phyloP scores from a whole-genome alignment of 2,888 invertebrate species.

The Cryptops parisi region DNA sequence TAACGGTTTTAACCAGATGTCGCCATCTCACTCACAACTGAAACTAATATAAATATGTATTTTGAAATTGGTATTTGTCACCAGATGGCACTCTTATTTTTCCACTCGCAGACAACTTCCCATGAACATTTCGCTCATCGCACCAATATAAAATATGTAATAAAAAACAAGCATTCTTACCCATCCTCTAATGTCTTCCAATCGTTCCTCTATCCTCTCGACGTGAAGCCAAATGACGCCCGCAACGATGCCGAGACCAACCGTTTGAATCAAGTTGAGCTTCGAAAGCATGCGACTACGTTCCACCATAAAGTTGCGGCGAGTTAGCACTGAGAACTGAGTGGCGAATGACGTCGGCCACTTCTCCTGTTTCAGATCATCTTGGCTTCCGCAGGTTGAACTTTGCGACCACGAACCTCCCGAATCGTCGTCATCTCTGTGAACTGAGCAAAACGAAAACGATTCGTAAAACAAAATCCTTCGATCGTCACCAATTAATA shows the following conservation, averaged over 20 bases:
- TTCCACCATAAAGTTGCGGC: slow-evolving; percentile 59
- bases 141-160: no score
- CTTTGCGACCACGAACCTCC: slow-evolving; percentile 48
- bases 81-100: no score
- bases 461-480: neutral
- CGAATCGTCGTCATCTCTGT: slow-evolving; percentile 44
- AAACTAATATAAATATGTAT: no score
- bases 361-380: slow-evolving; percentile 34
- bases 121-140: no score
- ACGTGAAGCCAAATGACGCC: slow-evolving; percentile 65
- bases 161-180: no score
- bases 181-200: slow-evolving; percentile 63
- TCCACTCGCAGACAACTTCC: no score
- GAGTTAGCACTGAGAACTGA: slow-evolving; percentile 55
- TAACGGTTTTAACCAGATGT: no score
- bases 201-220: slow-evolving; percentile 54
- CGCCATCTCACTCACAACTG: no score
- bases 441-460: no score
- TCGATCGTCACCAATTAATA: neutral
- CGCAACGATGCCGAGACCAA: slow-evolving; percentile 52
- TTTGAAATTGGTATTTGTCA: no score
- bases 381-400: slow-evolving; percentile 33
- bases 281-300: slow-evolving; percentile 58
- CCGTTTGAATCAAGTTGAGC: slow-evolving; percentile 59
- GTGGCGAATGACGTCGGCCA: slow-evolving; percentile 67